Evolutionary conservation across 1,140 invertebrate species (phyloP).

Genomic region (Bombus breviceps): DNA sequence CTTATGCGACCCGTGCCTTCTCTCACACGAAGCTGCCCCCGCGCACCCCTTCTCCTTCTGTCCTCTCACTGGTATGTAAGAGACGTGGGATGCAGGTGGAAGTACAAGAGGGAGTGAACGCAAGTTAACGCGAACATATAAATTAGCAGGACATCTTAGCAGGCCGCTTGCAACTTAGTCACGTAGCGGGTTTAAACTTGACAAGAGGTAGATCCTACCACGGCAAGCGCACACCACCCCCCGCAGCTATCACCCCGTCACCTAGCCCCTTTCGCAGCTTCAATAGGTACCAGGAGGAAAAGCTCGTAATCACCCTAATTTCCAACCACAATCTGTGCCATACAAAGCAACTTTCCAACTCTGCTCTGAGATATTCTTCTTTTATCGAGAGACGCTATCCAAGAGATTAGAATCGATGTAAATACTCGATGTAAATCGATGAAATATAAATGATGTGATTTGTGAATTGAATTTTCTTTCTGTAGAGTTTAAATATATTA

Average conservation of each 20-base stretch:
- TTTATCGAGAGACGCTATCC: background rate
- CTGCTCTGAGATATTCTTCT: background rate
- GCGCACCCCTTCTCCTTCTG: slow-evolving; percentile 52
- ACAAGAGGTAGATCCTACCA: slow-evolving; percentile 76
- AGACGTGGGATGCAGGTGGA: slow-evolving; percentile 56
- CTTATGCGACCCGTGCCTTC: slow-evolving; percentile 80
- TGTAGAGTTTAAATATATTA: background rate
- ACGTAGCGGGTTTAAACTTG: slow-evolving; percentile 83
- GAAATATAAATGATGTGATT: background rate
- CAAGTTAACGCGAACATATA: slow-evolving; percentile 83
- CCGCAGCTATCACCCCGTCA: slow-evolving; percentile 48
- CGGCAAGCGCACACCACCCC: slow-evolving; percentile 50
- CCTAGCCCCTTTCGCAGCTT: slow-evolving; percentile 57
- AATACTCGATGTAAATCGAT: no score
- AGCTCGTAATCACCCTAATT: slow-evolving; percentile 39
- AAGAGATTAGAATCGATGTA: background rate
- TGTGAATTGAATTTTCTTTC: background rate
- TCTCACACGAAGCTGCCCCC: slow-evolving; percentile 76
- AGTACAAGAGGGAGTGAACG: slow-evolving; percentile 68
- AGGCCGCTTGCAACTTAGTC: slow-evolving; percentile 83
- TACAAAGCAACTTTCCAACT: background rate
- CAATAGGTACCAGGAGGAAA: slow-evolving; percentile 32
- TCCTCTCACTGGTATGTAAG: slow-evolving; percentile 43
- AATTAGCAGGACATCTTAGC: slow-evolving; percentile 83
- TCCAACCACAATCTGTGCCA: slow-evolving; percentile 9